Percentiles rank a stretch among this genome's conserved stretches.
Conservation (phyloP, 2,888 invertebrate species). For the Luperina nickerlii region DNA sequence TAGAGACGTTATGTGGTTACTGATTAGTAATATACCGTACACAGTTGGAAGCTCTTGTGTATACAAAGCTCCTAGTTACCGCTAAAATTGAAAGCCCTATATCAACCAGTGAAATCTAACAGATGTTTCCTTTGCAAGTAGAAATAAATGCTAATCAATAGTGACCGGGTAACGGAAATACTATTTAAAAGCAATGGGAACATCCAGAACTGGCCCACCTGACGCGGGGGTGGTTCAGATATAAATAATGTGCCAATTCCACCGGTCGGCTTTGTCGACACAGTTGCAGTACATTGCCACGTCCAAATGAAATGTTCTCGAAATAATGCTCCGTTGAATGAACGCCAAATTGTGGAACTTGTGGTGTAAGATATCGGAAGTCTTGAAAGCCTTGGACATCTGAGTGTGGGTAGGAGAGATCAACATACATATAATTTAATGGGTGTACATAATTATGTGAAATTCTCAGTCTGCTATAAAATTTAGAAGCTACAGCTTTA, state of each 20-base stretch:
- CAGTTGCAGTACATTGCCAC: slow-evolving; percentile 78
- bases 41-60: neutral
- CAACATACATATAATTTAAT: slow-evolving; percentile 25
- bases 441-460: slow-evolving; percentile 8
- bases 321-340: slow-evolving; percentile 67
- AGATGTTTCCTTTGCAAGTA: slow-evolving; percentile 50
- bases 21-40: slow-evolving; percentile 32
- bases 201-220: slow-evolving; percentile 71
- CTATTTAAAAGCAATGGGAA: slow-evolving; percentile 67
- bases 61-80: slow-evolving; percentile 8
- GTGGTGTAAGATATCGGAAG: slow-evolving; percentile 68
- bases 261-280: slow-evolving; percentile 77
- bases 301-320: slow-evolving; percentile 63
- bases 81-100: slow-evolving; percentile 39
- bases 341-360: slow-evolving; percentile 55
- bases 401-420: slow-evolving; percentile 18
- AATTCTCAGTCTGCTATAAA: slow-evolving; percentile 5
- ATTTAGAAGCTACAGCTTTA: neutral
- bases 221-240: slow-evolving; percentile 75
- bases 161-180: slow-evolving; percentile 64
- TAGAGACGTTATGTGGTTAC: slow-evolving; percentile 47
- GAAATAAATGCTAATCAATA: slow-evolving; percentile 66
- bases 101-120: slow-evolving; percentile 35
- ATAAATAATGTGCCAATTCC: slow-evolving; percentile 84
- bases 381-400: slow-evolving; percentile 38